Percentiles rank a stretch among this genome's conserved stretches.
Evolutionary conservation across 2,797 vertebrate species (phyloP).

Genomic region (Fistularia tabacaria): DNA sequence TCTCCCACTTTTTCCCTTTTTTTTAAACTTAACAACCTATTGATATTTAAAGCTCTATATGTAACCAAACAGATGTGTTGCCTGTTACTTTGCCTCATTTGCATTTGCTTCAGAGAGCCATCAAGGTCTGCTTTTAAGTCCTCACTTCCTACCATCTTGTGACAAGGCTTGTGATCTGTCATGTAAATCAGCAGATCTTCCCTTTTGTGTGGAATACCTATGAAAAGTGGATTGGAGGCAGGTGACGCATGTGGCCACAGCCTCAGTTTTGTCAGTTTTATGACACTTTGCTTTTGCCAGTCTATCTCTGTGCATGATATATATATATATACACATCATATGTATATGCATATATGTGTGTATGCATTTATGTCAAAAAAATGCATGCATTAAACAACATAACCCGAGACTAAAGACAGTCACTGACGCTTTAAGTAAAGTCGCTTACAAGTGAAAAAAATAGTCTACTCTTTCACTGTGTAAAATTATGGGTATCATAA

Average conservation of each 20-base stretch:
- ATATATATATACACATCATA: too few relatives aligned
- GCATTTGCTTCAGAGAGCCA: constrained; percentile 41
- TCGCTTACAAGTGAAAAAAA: too few relatives aligned
- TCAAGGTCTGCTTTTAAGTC: constrained; percentile 26
- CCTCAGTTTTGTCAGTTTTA: constrained; percentile 1
- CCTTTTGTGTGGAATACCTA: constrained; percentile 5
- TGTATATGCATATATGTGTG: too few relatives aligned
- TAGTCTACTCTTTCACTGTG: too few relatives aligned
- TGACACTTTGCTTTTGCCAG: not conserved
- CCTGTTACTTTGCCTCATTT: constrained; percentile 44
- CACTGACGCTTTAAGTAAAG: too few relatives aligned
- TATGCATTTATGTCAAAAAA: too few relatives aligned
- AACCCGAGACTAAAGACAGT: too few relatives aligned
- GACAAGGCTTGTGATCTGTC: constrained; percentile 36
- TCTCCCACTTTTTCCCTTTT: not conserved
- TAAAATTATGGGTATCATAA: too few relatives aligned
- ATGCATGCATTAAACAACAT: too few relatives aligned
- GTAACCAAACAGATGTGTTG: constrained; percentile 43
- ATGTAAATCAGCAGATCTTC: constrained; percentile 38
- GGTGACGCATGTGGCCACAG: not conserved
- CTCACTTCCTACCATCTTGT: constrained; percentile 30
- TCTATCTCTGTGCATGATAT: too few relatives aligned
- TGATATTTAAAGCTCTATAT: constrained; percentile 47
- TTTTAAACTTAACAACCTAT: constrained; percentile 5
- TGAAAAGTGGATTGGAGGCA: not conserved